These are phyloP conservation scores for Hymenopus coronatus DNA, from an alignment of 2,888 invertebrate species.

Conservation along the genomic window DNA sequence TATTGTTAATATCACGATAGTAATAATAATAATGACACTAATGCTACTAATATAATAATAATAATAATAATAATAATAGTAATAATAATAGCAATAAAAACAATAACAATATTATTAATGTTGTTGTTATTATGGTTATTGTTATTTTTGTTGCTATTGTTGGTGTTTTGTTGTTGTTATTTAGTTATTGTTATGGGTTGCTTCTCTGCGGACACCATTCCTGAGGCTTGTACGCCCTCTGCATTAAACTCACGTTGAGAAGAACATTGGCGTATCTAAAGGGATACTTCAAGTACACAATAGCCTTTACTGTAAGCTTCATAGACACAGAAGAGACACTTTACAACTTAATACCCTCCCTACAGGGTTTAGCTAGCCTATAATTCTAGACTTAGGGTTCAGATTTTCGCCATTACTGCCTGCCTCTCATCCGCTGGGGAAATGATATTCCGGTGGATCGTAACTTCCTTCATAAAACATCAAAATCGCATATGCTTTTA, in stretches of 20 bases:
- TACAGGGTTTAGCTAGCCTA: neutral
- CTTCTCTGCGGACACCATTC: too few species aligned
- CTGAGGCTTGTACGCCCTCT: too few species aligned
- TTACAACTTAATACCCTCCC: neutral
- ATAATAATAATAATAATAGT: too few species aligned
- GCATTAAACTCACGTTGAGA: neutral
- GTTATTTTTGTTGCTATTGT: too few species aligned
- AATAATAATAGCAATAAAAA: too few species aligned
- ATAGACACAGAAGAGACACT: neutral
- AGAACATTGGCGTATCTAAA: neutral
- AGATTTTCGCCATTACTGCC: neutral
- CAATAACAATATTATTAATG: too few species aligned
- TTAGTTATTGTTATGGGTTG: too few species aligned
- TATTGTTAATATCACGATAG: too few species aligned
- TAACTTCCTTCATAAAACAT: neutral
- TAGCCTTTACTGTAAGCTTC: neutral
- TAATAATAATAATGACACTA: too few species aligned
- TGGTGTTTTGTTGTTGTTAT: too few species aligned
- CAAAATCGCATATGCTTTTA: neutral
- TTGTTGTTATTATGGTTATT: too few species aligned
- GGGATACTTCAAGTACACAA: neutral
- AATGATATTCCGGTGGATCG: neutral
- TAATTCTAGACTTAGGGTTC: neutral
- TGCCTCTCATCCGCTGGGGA: neutral
- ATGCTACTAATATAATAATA: too few species aligned